Evolutionary conservation across 2,888 invertebrate genomes (phyloP).

Genomic region (Trichogramma dendrolimi): DNA sequence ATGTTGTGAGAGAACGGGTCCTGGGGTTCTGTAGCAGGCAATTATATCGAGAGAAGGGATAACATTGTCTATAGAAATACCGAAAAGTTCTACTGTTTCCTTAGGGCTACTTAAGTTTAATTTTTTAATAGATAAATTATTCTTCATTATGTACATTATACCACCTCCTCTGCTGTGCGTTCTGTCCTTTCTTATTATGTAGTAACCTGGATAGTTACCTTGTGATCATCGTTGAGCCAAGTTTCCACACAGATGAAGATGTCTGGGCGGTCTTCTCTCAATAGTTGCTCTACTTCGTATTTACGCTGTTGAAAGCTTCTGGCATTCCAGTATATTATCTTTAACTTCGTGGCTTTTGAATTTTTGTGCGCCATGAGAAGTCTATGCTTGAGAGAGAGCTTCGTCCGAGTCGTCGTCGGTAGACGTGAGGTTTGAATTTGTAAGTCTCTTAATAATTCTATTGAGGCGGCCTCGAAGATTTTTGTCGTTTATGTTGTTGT

Average conservation of each 20-base stretch:
- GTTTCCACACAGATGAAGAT: constrained; percentile 13
- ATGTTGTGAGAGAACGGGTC: constrained; percentile 2
- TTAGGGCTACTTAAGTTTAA: neutral
- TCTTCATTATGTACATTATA: constrained; percentile 12
- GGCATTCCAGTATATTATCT: constrained; percentile 8
- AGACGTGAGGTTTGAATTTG: too few relatives aligned
- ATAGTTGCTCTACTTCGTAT: neutral
- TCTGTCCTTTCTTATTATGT: constrained; percentile 5
- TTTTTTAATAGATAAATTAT: neutral
- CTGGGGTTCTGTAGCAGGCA: constrained; percentile 18
- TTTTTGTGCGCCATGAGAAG: too few relatives aligned
- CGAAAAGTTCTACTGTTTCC: constrained; percentile 10
- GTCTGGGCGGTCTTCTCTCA: neutral
- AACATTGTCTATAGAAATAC: constrained; percentile 12
- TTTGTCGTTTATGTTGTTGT: neutral
- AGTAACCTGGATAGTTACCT: neutral
- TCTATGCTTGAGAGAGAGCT: too few relatives aligned
- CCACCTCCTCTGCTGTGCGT: constrained; percentile 11
- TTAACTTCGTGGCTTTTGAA: neutral
- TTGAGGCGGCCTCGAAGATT: neutral
- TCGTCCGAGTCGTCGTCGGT: too few relatives aligned
- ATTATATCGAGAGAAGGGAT: constrained; percentile 5
- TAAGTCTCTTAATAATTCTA: too few relatives aligned
- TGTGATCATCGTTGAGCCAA: constrained; percentile 7
- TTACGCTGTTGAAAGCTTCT: constrained; percentile 3